Conservation (phyloP, 2,797 vertebrate genomes). For the Neopelma chrysocephalum region DNA sequence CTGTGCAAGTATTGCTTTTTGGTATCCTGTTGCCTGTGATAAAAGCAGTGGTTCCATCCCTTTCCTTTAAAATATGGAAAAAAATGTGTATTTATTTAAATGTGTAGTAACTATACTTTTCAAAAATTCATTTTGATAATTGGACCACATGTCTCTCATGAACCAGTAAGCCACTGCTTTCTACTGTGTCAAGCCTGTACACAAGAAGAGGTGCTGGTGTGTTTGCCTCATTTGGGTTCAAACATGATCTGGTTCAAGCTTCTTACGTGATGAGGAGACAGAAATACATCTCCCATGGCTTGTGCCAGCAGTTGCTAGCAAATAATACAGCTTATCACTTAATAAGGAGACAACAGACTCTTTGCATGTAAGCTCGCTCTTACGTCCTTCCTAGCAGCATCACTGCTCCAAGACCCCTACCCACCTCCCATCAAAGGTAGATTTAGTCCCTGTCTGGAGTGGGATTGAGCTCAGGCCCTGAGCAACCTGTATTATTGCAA, state of each 20-base stretch:
- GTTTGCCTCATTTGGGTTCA: background rate
- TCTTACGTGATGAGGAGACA: background rate
- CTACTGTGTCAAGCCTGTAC: background rate
- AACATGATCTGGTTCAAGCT: background rate
- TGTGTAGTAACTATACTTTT: background rate
- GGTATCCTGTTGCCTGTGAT: background rate
- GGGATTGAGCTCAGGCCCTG: background rate
- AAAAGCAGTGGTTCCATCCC: background rate
- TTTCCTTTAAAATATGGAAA: background rate
- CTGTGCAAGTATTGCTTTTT: background rate
- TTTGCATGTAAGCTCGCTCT: fast-evolving
- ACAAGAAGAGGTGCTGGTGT: background rate
- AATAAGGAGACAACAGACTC: background rate
- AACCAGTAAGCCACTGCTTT: background rate
- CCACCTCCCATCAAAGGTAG: background rate
- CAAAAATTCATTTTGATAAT: fast-evolving
- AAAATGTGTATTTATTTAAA: background rate
- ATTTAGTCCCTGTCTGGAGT: background rate
- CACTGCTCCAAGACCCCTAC: fast-evolving
- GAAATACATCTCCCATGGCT: background rate
- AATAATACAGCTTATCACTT: background rate
- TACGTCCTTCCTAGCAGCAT: background rate
- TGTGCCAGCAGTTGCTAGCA: background rate
- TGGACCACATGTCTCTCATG: background rate
- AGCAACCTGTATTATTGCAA: conserved; percentile 9